Conservation (phyloP, 2,797 vertebrate species). For the Tokudaia muenninki region DNA sequence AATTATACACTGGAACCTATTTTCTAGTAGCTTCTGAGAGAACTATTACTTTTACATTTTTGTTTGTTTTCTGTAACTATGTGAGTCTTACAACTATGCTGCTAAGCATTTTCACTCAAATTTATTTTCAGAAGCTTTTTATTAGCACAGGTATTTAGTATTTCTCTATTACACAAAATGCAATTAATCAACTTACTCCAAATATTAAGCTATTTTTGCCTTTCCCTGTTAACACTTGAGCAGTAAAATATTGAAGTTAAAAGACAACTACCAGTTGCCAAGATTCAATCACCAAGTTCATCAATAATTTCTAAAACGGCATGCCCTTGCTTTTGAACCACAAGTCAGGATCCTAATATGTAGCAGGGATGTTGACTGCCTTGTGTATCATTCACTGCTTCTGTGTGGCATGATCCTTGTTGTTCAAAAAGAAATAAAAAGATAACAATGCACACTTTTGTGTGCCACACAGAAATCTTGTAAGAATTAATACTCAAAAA, state of each 20-base stretch:
- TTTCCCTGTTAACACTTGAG: conserved; percentile 13
- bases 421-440: conserved; percentile 68
- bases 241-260: conserved; percentile 41
- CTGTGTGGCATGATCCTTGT: conserved; percentile 28
- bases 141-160: background rate
- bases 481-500: conserved; percentile 81
- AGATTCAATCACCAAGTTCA: background rate
- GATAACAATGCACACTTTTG: conserved; percentile 65
- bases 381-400: background rate
- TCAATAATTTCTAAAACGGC: conserved; percentile 34
- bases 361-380: conserved; percentile 12
- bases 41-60: background rate
- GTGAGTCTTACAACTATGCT: conserved; percentile 21
- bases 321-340: conserved; percentile 13
- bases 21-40: background rate
- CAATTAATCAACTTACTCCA: conserved; percentile 59
- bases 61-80: background rate
- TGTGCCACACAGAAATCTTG: conserved; percentile 69
- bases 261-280: conserved; percentile 23
- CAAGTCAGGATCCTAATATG: background rate
- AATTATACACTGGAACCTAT: background rate
- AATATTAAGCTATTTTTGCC: conserved; percentile 42
- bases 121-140: conserved; percentile 20
- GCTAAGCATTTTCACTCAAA: conserved; percentile 49
- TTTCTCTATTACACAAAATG: conserved; percentile 17